These are phyloP conservation scores for Nerophis lumbriciformis DNA, from an alignment of 2,113 vertebrate genomes.

Conservation along the genomic window DNA sequence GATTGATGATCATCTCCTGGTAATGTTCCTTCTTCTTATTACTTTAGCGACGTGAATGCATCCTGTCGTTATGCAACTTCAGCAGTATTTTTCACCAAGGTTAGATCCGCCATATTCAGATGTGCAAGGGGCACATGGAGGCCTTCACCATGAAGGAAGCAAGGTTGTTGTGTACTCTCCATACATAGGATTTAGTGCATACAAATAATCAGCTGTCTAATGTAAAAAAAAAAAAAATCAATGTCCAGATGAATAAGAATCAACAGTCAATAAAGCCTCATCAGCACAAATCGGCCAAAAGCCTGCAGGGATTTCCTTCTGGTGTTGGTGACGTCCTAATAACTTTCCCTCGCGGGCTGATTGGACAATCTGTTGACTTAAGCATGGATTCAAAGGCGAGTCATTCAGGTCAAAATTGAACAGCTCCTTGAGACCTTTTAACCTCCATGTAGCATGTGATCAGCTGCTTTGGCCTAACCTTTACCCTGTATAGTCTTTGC, in stretches of 20 bases:
- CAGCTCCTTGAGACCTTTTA: neutral
- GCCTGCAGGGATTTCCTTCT: slow-evolving; percentile 42
- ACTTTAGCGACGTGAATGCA: no score
- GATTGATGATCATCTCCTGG: no score
- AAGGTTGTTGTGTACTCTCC: no score
- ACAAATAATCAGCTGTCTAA: neutral
- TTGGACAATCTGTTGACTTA: slow-evolving; percentile 15
- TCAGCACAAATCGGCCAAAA: slow-evolving; percentile 37
- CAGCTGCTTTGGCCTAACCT: neutral
- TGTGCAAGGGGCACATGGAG: no score
- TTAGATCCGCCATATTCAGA: no score
- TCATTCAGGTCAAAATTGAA: neutral
- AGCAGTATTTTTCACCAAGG: no score
- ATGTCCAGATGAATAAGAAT: slow-evolving; percentile 11
- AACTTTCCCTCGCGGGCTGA: slow-evolving; percentile 41
- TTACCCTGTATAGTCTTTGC: slow-evolving; percentile 1
- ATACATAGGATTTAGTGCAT: neutral
- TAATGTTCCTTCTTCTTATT: no score
- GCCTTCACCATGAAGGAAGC: no score
- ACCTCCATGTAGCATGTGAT: neutral
- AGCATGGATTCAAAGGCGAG: slow-evolving; percentile 6
- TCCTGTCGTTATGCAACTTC: no score
- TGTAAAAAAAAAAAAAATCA: slow-evolving; percentile 1
- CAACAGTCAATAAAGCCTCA: slow-evolving; percentile 2
- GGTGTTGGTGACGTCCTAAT: slow-evolving; percentile 24